phyloP scores from a whole-genome alignment of 2,888 invertebrate species.

The Lacanobia oleracea region DNA sequence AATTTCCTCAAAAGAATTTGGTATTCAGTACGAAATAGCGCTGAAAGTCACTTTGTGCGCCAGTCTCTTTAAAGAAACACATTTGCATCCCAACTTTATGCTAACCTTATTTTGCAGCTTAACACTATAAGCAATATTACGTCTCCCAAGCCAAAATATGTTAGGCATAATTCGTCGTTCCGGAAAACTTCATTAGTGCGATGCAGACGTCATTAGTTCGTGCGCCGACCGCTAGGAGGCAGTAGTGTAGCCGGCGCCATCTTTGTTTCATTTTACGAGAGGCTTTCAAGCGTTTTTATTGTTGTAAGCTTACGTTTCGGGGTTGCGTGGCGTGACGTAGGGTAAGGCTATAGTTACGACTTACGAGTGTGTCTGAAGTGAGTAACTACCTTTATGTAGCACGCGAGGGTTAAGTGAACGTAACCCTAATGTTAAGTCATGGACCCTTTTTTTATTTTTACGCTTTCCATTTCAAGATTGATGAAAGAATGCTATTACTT shows the following conservation, averaged over 20 bases:
- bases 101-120: constrained; percentile 15
- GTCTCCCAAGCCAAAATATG: constrained; percentile 31
- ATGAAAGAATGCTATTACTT: not conserved
- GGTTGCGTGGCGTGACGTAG: constrained; percentile 26
- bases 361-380: constrained; percentile 28
- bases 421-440: constrained; percentile 9
- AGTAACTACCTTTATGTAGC: constrained; percentile 27
- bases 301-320: constrained; percentile 46
- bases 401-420: constrained; percentile 24
- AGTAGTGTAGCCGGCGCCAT: constrained; percentile 20
- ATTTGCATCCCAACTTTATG: not conserved
- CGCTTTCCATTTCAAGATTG: not conserved
- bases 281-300: constrained; percentile 57
- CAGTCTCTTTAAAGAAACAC: not conserved
- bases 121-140: constrained; percentile 3
- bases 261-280: constrained; percentile 62
- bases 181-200: constrained; percentile 58
- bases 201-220: constrained; percentile 57
- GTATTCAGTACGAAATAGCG: not conserved
- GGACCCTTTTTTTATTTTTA: not conserved
- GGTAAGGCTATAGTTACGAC: constrained; percentile 29
- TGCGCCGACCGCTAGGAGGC: constrained; percentile 37
- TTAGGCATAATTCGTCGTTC: constrained; percentile 49
- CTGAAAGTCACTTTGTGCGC: not conserved
- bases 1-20: not conserved